Percentiles rank a stretch among this genome's conserved stretches.
Evolutionary conservation across 2,113 vertebrate genomes (phyloP).

Genomic region (Bos indicus): DNA sequence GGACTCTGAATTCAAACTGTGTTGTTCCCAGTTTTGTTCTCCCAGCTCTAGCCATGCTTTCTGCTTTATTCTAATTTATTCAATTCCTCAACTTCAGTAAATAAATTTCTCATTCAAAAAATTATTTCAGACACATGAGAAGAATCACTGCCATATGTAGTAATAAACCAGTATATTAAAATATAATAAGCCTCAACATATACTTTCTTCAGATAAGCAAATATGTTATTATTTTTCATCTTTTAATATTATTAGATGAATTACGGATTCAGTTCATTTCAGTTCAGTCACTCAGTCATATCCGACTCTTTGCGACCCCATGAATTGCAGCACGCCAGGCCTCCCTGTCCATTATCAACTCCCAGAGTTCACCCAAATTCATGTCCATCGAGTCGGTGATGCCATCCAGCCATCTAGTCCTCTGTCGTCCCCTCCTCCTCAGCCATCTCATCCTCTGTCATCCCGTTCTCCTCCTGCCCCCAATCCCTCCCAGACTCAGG

Average conservation of each 20-base stretch:
- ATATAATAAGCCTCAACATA: background rate
- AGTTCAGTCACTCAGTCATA: no score
- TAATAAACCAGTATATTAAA: background rate
- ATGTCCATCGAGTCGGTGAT: fast-evolving
- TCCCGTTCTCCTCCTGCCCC: no score
- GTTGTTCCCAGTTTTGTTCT: background rate
- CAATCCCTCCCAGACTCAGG: no score
- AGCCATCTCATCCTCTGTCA: no score
- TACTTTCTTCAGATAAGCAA: background rate
- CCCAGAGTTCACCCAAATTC: no score
- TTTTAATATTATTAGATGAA: background rate
- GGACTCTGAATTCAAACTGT: background rate
- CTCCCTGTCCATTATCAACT: no score
- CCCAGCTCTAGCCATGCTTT: background rate
- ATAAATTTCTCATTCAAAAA: background rate
- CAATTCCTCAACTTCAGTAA: background rate
- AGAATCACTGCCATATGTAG: background rate
- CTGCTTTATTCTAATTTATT: background rate
- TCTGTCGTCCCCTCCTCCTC: no score
- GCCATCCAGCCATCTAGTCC: no score
- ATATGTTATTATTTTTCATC: background rate
- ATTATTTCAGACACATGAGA: background rate
- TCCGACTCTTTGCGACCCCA: no score
- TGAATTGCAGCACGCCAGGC: no score
- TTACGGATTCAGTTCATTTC: background rate